Evolutionary conservation across 2,113 vertebrate species (phyloP), one percentile per base, ranked within the genome.

Genomic region (Oceanites oceanicus): DNA sequence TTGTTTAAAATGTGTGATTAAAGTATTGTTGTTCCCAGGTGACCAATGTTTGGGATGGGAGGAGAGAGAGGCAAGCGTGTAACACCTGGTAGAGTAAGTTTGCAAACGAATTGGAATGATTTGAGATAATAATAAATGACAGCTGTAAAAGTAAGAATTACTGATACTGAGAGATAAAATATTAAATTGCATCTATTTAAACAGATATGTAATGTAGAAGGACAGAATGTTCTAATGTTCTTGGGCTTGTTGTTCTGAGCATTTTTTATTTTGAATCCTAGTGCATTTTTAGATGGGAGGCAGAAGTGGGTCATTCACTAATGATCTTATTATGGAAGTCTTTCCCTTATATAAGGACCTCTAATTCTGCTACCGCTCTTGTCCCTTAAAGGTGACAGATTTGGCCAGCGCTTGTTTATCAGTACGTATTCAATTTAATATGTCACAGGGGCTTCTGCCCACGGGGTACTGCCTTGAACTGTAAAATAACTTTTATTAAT

Each of bases 231-330:
- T 96, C 90, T 74, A 52, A 74, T 71, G 68, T 78, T 81, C 52
- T 77, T 71, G 56, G 34, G 15, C 44, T 84, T 94, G 81, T 94
- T 95, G 50, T 92, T 94, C 42, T 76, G 49, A 81, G 74, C 12
- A 68, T 68, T 82, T 92, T 94, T 73, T 95, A 62, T 91, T 95
- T 97, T 91, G 49, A 91, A 91, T 56, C 45, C n/a, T 66, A 70
- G 53, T 81, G 68, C 58, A 72, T 89, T 95, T 95, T 95, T 50
- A 97, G 45, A 87, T 79, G 34, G 32, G 53, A 95, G 38, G 77
- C 32, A 91, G 70, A 95, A 97, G 50, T 82, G 80, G 92, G 94
- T 95, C 80, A 90, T 92, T 94, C 77, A 71, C 53, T 70, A 82
- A 77, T 87, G 80, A 71, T 92, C 73, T 89, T 87, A 75, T 55